Evolutionary conservation across 2,113 vertebrate species (phyloP), one percentile per base, ranked within the genome.

Genomic region (Epinephelus fuscoguttatus): DNA sequence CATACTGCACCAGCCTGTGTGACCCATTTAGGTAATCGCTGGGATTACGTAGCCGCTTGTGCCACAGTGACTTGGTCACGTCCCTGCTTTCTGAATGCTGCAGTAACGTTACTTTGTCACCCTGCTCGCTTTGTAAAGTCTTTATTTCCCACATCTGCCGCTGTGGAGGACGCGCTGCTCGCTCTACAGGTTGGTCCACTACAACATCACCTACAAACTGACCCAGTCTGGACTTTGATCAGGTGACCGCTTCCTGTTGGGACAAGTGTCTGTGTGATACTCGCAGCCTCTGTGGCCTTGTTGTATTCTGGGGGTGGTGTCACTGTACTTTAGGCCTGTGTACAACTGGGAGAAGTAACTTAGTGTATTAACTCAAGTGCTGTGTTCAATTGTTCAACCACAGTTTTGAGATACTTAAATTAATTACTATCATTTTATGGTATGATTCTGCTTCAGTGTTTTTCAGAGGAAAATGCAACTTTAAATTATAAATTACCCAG

Each of bases 1-100:
- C 17, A 21, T 6, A 37, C 42, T 42, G 53, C 27, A 15, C 18
- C 1, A 27, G 60, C 14, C 30, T 37, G 8, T 13, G 68, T 77
- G 81, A 81, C 81, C 79, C 30, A 42, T 67, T 84, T 49, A 83
- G 76, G 40, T 87, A 87, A 86, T 89, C 83, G 21, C 70, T 13
- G 7, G 70, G 77, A 0, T 86, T 75, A 80, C 80, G 72, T 40
- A 66, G 82, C 57, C 57, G 45, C 27, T 5, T 70, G 68, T 62
- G 59, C 37, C 53, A 30, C 1, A 30, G 30, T 15, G 52, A n/a
- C 27, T 69, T 21, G 21, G 45, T 2, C 1, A 19, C 52, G 33
- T 55, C 21, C 50, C 17, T 25, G 23, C 25, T 71, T 21, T 33
- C 18, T 63, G 25, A 37, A 23, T 3, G 1, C 12, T 52, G 3